Conservation (phyloP, 2,113 vertebrate species). For the Dolichotis patagonum region DNA sequence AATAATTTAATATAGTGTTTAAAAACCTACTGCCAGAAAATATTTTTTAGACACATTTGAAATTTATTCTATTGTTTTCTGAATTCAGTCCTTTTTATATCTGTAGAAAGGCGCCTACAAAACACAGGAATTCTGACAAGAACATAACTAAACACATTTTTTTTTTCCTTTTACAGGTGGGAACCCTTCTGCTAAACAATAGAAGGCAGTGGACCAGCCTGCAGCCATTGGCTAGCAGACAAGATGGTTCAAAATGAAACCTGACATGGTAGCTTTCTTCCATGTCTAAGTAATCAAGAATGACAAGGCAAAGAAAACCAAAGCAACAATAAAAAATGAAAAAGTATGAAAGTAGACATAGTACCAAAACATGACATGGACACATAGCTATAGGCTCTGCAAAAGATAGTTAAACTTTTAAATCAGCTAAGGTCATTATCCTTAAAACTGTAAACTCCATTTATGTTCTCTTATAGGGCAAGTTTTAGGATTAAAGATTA, state of each 20-base stretch:
- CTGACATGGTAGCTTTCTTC: not conserved
- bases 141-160: not conserved
- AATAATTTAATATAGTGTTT: not conserved
- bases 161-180: not conserved
- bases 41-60: not conserved
- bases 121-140: not conserved
- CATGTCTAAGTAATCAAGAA: not conserved
- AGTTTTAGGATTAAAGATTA: not conserved
- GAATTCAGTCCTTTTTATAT: not conserved
- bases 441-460: not conserved
- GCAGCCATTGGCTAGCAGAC: not conserved
- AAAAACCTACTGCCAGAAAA: not conserved
- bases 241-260: not conserved
- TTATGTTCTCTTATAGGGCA: not conserved
- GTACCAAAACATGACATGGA: not conserved
- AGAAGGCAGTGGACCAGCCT: not conserved
- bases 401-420: not conserved
- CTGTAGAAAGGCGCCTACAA: not conserved
- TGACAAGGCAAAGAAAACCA: too few relatives aligned
- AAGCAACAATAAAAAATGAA: not conserved
- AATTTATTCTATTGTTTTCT: not conserved
- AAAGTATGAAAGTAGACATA: not conserved
- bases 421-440: not conserved
- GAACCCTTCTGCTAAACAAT: not conserved
- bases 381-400: not conserved